phyloP scores from a whole-genome alignment of 2,113 vertebrate genomes.

The Xiphophorus maculatus region DNA sequence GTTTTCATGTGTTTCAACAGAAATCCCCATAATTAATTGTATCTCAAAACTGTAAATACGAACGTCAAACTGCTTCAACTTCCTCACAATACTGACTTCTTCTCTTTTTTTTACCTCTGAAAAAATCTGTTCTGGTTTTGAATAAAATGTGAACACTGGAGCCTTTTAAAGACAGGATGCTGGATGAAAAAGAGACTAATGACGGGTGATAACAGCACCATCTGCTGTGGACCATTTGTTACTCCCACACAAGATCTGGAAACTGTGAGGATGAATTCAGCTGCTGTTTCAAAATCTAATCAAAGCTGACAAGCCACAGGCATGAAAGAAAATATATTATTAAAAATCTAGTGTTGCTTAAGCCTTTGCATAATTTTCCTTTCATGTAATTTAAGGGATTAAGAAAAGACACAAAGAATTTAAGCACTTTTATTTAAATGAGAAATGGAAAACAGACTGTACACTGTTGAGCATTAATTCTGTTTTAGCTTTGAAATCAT shows the following conservation, averaged over 20 bases:
- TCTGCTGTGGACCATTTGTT: constrained; percentile 52
- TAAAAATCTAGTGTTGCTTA: neutral
- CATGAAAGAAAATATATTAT: neutral
- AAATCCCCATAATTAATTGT: too few relatives aligned
- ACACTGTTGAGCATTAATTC: constrained; percentile 10
- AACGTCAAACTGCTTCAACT: neutral
- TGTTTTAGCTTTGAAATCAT: constrained; percentile 1
- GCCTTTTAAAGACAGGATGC: neutral
- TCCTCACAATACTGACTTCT: neutral
- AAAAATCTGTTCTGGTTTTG: neutral
- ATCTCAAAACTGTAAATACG: too few relatives aligned
- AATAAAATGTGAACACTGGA: neutral
- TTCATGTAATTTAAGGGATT: neutral
- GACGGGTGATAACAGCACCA: constrained; percentile 50
- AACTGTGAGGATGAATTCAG: constrained; percentile 11
- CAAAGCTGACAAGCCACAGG: neutral
- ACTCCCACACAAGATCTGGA: constrained; percentile 51
- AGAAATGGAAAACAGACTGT: constrained; percentile 1
- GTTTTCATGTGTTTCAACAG: neutral
- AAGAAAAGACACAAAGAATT: constrained; percentile 1
- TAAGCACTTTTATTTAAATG: constrained; percentile 25
- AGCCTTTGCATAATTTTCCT: neutral
- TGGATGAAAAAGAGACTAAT: neutral
- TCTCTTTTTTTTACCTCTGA: neutral
- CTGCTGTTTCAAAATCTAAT: neutral